Conservation (phyloP, 2,888 invertebrate genomes). For the Lepas anatifera region DNA sequence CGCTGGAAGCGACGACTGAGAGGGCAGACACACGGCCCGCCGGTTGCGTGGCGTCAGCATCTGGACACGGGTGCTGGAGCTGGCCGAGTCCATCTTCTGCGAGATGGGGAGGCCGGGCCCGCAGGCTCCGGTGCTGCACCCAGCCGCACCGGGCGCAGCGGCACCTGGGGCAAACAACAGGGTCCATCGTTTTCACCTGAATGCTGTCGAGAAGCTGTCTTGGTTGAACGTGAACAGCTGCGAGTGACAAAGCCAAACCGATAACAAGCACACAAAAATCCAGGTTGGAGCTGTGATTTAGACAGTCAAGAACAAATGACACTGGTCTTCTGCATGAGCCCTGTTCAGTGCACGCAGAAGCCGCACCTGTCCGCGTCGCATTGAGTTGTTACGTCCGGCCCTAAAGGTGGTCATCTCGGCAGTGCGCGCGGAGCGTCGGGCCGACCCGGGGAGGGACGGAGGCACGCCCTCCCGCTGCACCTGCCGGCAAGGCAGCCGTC, state of each 20-base stretch:
- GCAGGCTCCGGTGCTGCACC: not conserved
- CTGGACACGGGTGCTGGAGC: not conserved
- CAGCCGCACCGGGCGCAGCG: not conserved
- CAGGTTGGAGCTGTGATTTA: no score
- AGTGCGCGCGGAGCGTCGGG: not conserved
- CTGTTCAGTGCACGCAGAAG: no score
- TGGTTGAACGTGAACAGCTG: no score
- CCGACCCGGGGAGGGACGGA: constrained; percentile 4
- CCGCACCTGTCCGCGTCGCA: constrained; percentile 8
- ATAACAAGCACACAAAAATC: no score
- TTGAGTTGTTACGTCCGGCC: constrained; percentile 2
- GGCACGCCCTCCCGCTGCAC: constrained; percentile 1
- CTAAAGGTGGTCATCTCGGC: constrained; percentile 10
- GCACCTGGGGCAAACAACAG: not conserved
- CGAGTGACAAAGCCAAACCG: no score
- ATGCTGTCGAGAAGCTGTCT: no score
- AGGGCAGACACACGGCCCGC: constrained; percentile 5
- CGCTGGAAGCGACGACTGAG: not conserved
- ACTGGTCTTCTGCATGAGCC: no score
- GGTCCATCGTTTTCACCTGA: no score
- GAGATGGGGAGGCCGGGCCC: not conserved
- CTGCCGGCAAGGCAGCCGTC: no score
- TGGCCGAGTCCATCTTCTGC: not conserved
- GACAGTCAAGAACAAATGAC: no score
- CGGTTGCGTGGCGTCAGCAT: constrained; percentile 12